These are phyloP conservation scores for Lasioglossum albipes DNA, from an alignment of 1,140 invertebrate genomes.

Conservation along the genomic window DNA sequence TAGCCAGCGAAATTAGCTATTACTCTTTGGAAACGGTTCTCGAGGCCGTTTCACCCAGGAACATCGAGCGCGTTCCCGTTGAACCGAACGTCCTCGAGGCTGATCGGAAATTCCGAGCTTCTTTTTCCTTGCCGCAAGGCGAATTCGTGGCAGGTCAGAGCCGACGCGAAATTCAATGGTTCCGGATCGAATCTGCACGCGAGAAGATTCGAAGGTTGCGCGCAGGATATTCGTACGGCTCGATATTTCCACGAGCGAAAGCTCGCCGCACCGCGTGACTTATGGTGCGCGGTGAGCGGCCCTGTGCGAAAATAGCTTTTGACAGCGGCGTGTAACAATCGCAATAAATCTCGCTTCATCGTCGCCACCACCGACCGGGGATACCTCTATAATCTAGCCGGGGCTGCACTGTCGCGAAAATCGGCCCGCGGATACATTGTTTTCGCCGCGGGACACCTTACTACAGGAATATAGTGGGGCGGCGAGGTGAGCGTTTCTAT, in stretches of 20 bases:
- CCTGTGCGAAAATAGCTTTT: constrained; percentile 64
- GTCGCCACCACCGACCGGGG: constrained; percentile 22
- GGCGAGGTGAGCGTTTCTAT: too few species aligned
- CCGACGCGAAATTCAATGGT: too few species aligned
- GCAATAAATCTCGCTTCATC: constrained; percentile 59
- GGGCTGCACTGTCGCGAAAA: constrained; percentile 46
- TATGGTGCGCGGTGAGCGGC: constrained; percentile 41
- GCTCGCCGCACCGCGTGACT: constrained; percentile 50
- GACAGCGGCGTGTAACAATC: constrained; percentile 65
- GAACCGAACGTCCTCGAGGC: too few species aligned
- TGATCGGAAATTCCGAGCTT: too few species aligned
- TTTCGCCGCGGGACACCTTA: background rate
- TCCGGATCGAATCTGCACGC: background rate
- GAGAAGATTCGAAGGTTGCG: constrained; percentile 29
- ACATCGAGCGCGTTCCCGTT: too few species aligned
- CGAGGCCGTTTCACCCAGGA: too few species aligned
- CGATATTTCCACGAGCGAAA: background rate
- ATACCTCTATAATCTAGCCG: constrained; percentile 55
- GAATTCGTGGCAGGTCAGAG: too few species aligned
- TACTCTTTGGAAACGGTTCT: too few species aligned
- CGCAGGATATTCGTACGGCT: constrained; percentile 33
- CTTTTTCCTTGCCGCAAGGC: too few species aligned
- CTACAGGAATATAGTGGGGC: too few species aligned
- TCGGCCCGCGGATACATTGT: constrained; percentile 38
- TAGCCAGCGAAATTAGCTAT: too few species aligned